Evolutionary conservation across 2,797 vertebrate genomes (phyloP).

Genomic region (Natrix natrix): DNA sequence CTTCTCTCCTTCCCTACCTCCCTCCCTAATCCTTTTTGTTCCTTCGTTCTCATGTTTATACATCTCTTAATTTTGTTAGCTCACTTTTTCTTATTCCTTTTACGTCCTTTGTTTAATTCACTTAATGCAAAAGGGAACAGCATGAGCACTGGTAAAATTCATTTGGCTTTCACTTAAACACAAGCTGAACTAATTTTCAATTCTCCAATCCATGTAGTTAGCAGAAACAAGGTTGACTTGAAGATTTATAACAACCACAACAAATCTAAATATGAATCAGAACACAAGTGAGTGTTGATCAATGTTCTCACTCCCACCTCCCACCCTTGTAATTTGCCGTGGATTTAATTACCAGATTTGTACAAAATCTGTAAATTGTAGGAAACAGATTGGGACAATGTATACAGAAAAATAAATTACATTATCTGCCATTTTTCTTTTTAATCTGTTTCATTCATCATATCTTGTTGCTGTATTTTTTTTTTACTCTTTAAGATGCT

Average conservation of each 20-base stretch:
- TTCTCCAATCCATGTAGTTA: neutral
- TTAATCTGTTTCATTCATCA: neutral
- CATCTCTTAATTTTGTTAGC: neutral
- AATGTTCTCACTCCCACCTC: neutral
- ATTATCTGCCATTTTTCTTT: neutral
- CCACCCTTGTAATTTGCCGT: neutral
- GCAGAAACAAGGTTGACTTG: neutral
- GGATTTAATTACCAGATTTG: neutral
- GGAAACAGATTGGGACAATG: neutral
- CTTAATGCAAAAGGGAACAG: neutral
- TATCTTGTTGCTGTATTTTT: neutral
- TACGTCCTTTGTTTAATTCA: neutral
- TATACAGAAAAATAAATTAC: neutral
- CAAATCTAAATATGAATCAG: neutral
- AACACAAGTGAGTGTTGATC: neutral
- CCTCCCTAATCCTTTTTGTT: too few relatives aligned
- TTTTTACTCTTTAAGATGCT: neutral
- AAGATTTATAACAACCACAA: neutral
- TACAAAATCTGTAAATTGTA: neutral
- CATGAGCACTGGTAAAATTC: neutral
- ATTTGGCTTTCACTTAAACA: neutral
- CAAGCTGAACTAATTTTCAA: neutral
- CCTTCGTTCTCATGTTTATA: neutral
- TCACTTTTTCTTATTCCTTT: neutral
- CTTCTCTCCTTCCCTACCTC: fast-evolving